A percentile compares a stretch with the other conserved stretches of the same genome.
These are phyloP conservation scores for Trichonephila inaurata DNA, from an alignment of 1,140 invertebrate species.

Conservation along the genomic window DNA sequence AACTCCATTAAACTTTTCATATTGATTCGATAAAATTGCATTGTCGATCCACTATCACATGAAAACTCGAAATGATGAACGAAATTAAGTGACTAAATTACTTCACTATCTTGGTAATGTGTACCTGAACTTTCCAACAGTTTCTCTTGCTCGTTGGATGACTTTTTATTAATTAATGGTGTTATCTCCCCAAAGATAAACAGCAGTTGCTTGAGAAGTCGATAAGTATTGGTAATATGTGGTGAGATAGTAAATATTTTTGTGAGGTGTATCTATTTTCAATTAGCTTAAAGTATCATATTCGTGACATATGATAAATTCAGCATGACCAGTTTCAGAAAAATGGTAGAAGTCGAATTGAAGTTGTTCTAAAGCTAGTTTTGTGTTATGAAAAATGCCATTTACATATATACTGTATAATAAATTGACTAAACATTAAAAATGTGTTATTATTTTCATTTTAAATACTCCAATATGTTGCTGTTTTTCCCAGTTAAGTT, in stretches of 20 bases:
- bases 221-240: background rate
- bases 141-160: background rate
- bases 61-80: constrained; percentile 45
- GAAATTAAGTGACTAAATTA: constrained; percentile 53
- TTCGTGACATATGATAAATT: too few relatives aligned
- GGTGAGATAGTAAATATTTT: background rate
- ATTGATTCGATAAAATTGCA: constrained; percentile 52
- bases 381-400: too few relatives aligned
- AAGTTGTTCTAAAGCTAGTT: too few relatives aligned
- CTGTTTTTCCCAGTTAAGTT: too few relatives aligned
- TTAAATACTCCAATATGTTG: too few relatives aligned
- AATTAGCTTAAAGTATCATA: too few relatives aligned
- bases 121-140: background rate
- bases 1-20: constrained; percentile 56
- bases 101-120: constrained; percentile 12
- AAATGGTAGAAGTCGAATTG: too few relatives aligned
- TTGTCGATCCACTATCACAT: background rate
- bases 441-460: too few relatives aligned
- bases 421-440: too few relatives aligned
- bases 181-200: background rate
- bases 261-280: too few relatives aligned
- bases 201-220: background rate
- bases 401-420: too few relatives aligned
- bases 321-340: too few relatives aligned
- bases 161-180: constrained; percentile 25